Base-by-base conservation (phyloP, 1,140 invertebrate genomes). In the Saccostrea echinata region DNA sequence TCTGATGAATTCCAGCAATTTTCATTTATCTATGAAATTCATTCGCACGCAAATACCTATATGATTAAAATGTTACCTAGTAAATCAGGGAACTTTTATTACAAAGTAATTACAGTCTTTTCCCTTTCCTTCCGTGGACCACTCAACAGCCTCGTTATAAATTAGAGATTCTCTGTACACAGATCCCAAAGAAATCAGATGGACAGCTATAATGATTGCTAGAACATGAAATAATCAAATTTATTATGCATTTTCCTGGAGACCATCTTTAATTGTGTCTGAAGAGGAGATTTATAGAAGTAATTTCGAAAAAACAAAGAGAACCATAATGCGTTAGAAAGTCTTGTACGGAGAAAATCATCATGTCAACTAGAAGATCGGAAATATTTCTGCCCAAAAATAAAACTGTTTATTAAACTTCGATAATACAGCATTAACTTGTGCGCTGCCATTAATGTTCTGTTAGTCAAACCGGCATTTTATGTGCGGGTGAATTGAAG, bases 341-440 rank as follows among this genome's bases (percentile, higher is more conserved):
- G 68, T 76, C 68, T 33, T 76, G 68, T 76, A 33, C 27, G 68
- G 27, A 76, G 68, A 76, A 76, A 76, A 76, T 76, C 68, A 76
- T 30, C 68, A 33, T 30, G 68, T 76, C 68, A 76, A 33, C 68
- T 16, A 35, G 68, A 27, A 76, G 68, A 76, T 76, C 68, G 68
- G 68, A 76, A 76, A 76, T 76, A 76, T 76, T 76, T 76, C 68
- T 76, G 24, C 68, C 68, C 68, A 27, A 76, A 76, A 76, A 76
- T 76, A 76, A 76, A 76, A 76, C 68, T 76, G 68, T 76, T 76
- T 76, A 76, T 76, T 76, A 76, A 76, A 76, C 68, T 76, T 76
- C 68, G 68, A 76, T 76, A 76, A 76, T 76, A 30, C 68, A 76
- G 68, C 68, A 76, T 76, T 76, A 76, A 30, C 68, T 68, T 76